phyloP scores from a whole-genome alignment of 23 tunicate genomes.

The Ascidia mentula region DNA sequence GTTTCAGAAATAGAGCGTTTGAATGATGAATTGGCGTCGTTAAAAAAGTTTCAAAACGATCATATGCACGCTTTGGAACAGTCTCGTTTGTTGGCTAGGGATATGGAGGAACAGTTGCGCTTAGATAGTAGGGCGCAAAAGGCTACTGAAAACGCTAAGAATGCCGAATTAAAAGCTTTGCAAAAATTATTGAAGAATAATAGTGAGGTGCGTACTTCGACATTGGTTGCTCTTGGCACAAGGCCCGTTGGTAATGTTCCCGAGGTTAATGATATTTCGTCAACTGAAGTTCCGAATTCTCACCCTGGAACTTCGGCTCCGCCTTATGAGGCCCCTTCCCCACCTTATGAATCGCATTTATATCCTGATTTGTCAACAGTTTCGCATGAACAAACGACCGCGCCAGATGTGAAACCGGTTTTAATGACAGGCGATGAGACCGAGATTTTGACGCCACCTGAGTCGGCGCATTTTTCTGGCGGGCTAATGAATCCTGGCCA shows the following conservation, averaged over 20 bases:
- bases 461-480: not conserved
- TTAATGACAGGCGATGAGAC: not conserved
- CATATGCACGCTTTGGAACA: not conserved
- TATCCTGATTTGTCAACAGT: not conserved
- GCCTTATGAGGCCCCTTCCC: not conserved
- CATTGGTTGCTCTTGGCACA: not conserved
- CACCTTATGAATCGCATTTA: not conserved
- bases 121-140: not conserved
- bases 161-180: not conserved
- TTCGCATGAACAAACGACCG: not conserved
- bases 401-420: not conserved
- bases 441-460: too few species aligned
- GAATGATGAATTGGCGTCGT: not conserved
- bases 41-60: not conserved
- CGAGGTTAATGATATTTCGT: not conserved
- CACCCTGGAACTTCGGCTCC: too few species aligned
- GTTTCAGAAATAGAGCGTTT: not conserved
- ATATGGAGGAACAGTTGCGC: not conserved
- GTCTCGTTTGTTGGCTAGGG: not conserved
- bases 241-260: not conserved
- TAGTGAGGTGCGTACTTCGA: not conserved
- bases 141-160: not conserved
- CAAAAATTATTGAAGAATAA: not conserved
- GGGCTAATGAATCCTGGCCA: too few species aligned
- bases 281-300: too few species aligned